These are phyloP conservation scores for Paragorgia papillata DNA, from an alignment of 92 coral and sea anemone genomes.

Conservation along the genomic window DNA sequence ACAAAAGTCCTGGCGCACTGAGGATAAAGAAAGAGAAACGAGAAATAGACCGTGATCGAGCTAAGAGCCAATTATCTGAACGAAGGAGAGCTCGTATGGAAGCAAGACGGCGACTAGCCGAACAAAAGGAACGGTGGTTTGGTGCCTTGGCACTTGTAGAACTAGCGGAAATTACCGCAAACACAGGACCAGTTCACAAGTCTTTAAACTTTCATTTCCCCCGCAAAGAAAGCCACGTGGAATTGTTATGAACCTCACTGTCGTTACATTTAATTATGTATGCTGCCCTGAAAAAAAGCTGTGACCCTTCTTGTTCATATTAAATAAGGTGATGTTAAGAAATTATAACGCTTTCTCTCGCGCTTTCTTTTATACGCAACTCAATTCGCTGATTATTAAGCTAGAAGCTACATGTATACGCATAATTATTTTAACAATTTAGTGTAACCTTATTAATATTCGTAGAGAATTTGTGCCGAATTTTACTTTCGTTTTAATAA, in stretches of 20 bases:
- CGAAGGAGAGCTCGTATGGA: conserved; percentile 85
- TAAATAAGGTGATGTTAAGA: not conserved
- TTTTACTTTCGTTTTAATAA: too few relatives aligned
- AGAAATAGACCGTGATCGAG: conserved; percentile 63
- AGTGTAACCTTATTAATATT: too few relatives aligned
- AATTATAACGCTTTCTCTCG: too few relatives aligned
- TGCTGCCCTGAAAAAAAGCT: not conserved
- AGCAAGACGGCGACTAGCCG: conserved; percentile 85
- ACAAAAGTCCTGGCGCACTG: conserved; percentile 45
- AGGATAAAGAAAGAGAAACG: conserved; percentile 70
- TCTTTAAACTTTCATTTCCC: conserved; percentile 44
- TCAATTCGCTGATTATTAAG: not conserved
- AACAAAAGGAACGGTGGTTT: conserved; percentile 94
- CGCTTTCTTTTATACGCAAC: too few relatives aligned
- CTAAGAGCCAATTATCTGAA: conserved; percentile 63
- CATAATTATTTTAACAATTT: too few relatives aligned
- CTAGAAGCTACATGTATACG: not conserved
- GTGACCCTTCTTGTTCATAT: too few relatives aligned
- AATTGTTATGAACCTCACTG: conserved; percentile 14
- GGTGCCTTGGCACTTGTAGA: conserved; percentile 98
- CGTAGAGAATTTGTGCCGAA: too few relatives aligned
- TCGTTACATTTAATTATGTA: not conserved
- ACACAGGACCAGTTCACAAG: conserved; percentile 34
- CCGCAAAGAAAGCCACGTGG: conserved; percentile 39
- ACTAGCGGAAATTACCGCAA: conserved; percentile 72